phyloP scores from a whole-genome alignment of 2,888 invertebrate species.

The Azorinus chamasolen region DNA sequence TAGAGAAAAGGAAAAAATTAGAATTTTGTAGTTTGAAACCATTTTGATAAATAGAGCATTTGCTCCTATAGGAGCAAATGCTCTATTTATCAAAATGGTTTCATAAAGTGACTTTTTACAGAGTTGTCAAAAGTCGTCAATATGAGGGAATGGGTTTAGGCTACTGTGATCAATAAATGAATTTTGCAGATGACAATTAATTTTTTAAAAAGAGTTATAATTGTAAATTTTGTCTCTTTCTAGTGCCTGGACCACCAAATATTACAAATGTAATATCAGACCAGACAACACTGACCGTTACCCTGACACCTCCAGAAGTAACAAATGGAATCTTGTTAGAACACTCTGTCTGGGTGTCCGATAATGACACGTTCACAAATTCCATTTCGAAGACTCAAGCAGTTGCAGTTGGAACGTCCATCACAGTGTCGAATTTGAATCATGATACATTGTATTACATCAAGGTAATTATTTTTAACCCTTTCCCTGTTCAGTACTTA shows the following conservation, averaged over 20 bases:
- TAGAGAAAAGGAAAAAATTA: too few relatives aligned
- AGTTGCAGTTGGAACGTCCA: constrained; percentile 11
- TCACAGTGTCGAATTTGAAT: constrained; percentile 61
- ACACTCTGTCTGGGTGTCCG: constrained; percentile 70
- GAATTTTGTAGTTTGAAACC: too few relatives aligned
- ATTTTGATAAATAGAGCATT: too few relatives aligned
- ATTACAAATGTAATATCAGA: constrained; percentile 52
- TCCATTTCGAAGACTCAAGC: constrained; percentile 46
- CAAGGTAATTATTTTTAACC: constrained; percentile 74
- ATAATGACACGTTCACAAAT: constrained; percentile 49
- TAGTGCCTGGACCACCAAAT: constrained; percentile 77
- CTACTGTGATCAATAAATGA: too few relatives aligned
- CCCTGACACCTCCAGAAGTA: constrained; percentile 67
- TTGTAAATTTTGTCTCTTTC: constrained; percentile 26
- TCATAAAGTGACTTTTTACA: too few relatives aligned
- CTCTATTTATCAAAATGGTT: too few relatives aligned
- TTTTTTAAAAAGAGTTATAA: too few relatives aligned
- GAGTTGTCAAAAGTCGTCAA: too few relatives aligned
- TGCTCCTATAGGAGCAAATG: too few relatives aligned
- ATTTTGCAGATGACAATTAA: too few relatives aligned
- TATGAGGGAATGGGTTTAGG: too few relatives aligned
- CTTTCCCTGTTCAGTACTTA: too few relatives aligned
- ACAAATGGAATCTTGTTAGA: constrained; percentile 76
- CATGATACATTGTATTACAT: constrained; percentile 73
- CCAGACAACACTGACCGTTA: constrained; percentile 65